A percentile compares a stretch with the other conserved stretches of the same genome.
Evolutionary conservation across 1,140 invertebrate species (phyloP).

Genomic region (Aphelinus certus): DNA sequence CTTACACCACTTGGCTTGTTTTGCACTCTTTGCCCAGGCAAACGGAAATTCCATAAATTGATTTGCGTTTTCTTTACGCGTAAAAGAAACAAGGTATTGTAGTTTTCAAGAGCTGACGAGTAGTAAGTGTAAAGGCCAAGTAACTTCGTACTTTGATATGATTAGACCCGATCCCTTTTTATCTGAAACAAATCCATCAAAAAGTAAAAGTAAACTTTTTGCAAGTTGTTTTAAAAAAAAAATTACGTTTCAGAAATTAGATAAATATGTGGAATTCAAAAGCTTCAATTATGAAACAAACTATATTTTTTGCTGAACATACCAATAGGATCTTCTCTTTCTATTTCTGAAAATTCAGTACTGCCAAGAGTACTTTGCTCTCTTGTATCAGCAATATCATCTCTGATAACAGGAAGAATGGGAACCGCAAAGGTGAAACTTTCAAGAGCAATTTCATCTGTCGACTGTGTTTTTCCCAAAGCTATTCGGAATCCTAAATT

Average conservation of each 20-base stretch:
- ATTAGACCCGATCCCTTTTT: constrained; percentile 74
- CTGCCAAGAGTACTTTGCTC: too few relatives aligned
- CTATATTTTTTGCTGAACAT: too few relatives aligned
- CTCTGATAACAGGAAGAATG: too few relatives aligned
- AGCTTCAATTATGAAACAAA: too few relatives aligned
- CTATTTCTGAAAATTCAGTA: constrained; percentile 58
- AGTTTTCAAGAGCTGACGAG: constrained; percentile 82
- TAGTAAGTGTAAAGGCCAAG: constrained; percentile 86
- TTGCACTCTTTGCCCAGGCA: constrained; percentile 75
- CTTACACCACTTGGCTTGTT: constrained; percentile 67
- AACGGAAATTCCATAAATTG: constrained; percentile 78
- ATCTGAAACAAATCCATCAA: constrained; percentile 61
- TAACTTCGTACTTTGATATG: constrained; percentile 80
- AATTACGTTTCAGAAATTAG: too few relatives aligned
- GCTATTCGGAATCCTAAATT: constrained; percentile 70
- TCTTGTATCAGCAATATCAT: too few relatives aligned
- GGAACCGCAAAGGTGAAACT: too few relatives aligned
- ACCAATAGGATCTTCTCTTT: constrained; percentile 63
- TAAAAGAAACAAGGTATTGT: constrained; percentile 84
- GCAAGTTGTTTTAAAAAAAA: too few relatives aligned
- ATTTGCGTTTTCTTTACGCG: constrained; percentile 84
- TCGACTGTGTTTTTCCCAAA: too few relatives aligned
- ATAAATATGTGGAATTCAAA: too few relatives aligned
- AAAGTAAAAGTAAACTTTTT: too few relatives aligned
- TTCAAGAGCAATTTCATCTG: too few relatives aligned